phyloP scores from a whole-genome alignment of 2,888 invertebrate genomes.

The Drosophila limbata region DNA sequence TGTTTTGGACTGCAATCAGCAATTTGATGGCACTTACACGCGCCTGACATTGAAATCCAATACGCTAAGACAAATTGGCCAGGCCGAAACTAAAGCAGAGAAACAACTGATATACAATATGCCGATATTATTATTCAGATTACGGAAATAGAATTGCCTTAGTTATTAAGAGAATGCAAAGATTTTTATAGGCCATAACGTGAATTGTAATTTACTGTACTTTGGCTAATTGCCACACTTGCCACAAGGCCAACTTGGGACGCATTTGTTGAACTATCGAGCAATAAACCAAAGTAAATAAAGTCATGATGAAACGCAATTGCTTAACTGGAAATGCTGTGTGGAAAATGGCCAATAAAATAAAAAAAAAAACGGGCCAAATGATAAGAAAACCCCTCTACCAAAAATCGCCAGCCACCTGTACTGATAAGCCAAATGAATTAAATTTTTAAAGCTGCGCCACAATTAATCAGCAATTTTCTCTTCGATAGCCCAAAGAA shows the following conservation, averaged over 20 bases:
- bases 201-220: not conserved
- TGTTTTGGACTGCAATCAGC: constrained; percentile 47
- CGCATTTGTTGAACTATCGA: constrained; percentile 2
- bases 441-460: not conserved
- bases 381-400: not conserved
- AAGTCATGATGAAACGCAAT: constrained; percentile 32
- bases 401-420: not conserved
- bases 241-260: not conserved
- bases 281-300: constrained; percentile 6
- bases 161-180: not conserved
- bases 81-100: constrained; percentile 4
- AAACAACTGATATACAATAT: constrained; percentile 1
- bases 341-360: constrained; percentile 10
- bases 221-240: constrained; percentile 3
- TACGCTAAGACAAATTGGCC: constrained; percentile 8
- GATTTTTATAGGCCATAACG: constrained; percentile 8
- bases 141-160: not conserved
- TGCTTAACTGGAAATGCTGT: constrained; percentile 4
- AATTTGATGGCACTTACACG: constrained; percentile 53
- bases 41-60: constrained; percentile 66
- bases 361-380: not conserved
- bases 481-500: not conserved
- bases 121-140: not conserved
- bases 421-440: constrained; percentile 21
- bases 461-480: constrained; percentile 9